These are phyloP conservation scores for Scolanthus callimorphus DNA, from an alignment of 92 coral and sea anemone genomes.

Conservation along the genomic window DNA sequence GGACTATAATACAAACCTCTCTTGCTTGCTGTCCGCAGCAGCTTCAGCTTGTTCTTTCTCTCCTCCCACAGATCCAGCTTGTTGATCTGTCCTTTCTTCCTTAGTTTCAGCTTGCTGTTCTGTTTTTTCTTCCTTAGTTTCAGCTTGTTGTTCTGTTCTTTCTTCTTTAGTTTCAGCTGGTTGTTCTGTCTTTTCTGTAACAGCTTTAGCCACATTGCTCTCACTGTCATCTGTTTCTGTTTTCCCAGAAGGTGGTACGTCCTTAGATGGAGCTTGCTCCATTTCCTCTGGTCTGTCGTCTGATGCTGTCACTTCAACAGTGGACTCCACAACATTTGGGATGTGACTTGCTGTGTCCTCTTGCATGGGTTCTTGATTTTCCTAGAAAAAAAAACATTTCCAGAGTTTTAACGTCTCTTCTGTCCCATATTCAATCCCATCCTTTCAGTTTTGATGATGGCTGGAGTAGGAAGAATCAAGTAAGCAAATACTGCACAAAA, in stretches of 20 bases:
- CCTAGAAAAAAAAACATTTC: no score
- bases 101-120: no score
- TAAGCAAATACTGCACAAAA: no score
- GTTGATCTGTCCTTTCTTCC: no score
- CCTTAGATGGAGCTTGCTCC: slow-evolving; percentile 1
- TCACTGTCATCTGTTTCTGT: neutral
- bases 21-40: no score
- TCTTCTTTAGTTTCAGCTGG: neutral
- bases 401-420: neutral
- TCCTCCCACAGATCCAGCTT: no score
- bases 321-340: slow-evolving; percentile 59
- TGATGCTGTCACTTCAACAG: slow-evolving; percentile 63
- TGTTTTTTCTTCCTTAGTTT: neutral
- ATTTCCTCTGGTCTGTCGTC: slow-evolving; percentile 3
- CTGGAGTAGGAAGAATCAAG: no score
- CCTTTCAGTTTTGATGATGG: neutral
- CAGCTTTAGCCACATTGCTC: neutral
- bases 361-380: no score
- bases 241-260: slow-evolving; percentile 3
- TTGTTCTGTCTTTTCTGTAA: neutral
- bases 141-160: neutral
- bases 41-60: no score
- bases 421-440: neutral
- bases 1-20: no score
- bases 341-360: no score